Evolutionary conservation across 2,888 invertebrate genomes (phyloP), one percentile per base, ranked within the genome.

Genomic region (Aleiodes leptofemur): DNA sequence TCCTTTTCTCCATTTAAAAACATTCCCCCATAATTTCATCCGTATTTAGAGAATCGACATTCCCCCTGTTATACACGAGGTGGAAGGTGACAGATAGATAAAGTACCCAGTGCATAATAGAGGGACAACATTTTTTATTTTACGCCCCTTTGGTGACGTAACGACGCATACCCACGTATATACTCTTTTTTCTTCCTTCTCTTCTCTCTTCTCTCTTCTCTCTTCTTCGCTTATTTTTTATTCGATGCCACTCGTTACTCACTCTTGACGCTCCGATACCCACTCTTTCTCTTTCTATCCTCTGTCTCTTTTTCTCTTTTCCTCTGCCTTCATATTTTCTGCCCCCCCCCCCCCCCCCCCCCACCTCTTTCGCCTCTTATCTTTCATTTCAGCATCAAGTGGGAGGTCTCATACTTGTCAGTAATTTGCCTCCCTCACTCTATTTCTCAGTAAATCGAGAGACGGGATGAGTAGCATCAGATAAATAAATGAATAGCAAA

Each of bases 81-180:
- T 51, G 55, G 55, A 72, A 53, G 66, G 64, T 68, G 53, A 75
- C 72, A 29, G 66, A 66, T 55, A 72, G 56, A 75, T 75, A 51
- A 71, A 72, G 57, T 56, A 56, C 43, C 64, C 53, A 9, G 57
- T 34, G 57, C 59, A 55, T 50, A 76, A 72, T 76, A 23, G 57
- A 51, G 50, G 66, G 50, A 72, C 68, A 72, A 51, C 8, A 31
- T 76, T 76, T 72, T 76, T 76, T 75, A 70, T 70, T 72, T 72
- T 69, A 56, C 69, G 68, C 72, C 50, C 72, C 69, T 76, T 76
- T 76, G 72, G 69, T 72, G 72, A 72, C 69, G 76, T 72, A 76
- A 76, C 72, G 76, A 76, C 59, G 72, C 76, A 59, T 76, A 71
- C 57, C 43, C 16, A 59, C 66, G 64, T 59, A 34, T 48, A 59